Evolutionary conservation across 1,140 invertebrate genomes (phyloP).

Genomic region (Pseudomyrmex sp.): DNA sequence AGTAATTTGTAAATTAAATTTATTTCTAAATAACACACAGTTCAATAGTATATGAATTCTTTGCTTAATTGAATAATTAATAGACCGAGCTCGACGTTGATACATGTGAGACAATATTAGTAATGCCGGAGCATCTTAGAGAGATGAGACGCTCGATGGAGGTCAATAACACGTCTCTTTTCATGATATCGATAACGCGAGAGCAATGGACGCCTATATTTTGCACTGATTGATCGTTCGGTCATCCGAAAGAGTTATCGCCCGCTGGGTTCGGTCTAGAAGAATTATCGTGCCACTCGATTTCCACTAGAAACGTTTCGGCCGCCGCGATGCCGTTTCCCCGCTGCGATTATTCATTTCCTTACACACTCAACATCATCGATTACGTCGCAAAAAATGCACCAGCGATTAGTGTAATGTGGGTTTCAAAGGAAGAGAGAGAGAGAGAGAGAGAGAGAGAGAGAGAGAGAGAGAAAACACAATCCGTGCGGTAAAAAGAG

Average conservation of each 20-base stretch:
- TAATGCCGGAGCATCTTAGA: slow-evolving; percentile 1
- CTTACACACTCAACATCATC: slow-evolving; percentile 52
- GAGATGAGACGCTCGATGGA: slow-evolving; percentile 30
- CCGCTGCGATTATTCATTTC: slow-evolving; percentile 56
- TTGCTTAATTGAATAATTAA: neutral
- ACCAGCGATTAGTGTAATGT: slow-evolving; percentile 28
- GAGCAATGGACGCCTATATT: slow-evolving; percentile 64
- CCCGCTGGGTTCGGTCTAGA: slow-evolving; percentile 50
- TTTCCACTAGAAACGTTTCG: slow-evolving; percentile 61
- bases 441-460: too few species aligned
- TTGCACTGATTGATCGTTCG: slow-evolving; percentile 68
- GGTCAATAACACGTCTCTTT: slow-evolving; percentile 40
- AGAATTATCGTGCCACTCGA: slow-evolving; percentile 72
- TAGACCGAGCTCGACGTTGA: neutral
- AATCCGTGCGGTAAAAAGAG: neutral
- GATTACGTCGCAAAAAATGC: slow-evolving; percentile 53
- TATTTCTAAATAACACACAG: neutral
- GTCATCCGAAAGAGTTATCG: slow-evolving; percentile 70
- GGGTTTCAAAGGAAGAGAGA: slow-evolving; percentile 2
- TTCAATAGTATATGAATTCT: neutral
- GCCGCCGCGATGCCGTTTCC: neutral
- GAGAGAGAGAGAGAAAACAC: neutral
- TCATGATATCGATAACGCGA: slow-evolving; percentile 67
- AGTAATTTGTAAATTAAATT: neutral
- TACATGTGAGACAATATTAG: neutral